Conservation (phyloP, 2,888 invertebrate genomes). For the Dolichomitus sp. region DNA sequence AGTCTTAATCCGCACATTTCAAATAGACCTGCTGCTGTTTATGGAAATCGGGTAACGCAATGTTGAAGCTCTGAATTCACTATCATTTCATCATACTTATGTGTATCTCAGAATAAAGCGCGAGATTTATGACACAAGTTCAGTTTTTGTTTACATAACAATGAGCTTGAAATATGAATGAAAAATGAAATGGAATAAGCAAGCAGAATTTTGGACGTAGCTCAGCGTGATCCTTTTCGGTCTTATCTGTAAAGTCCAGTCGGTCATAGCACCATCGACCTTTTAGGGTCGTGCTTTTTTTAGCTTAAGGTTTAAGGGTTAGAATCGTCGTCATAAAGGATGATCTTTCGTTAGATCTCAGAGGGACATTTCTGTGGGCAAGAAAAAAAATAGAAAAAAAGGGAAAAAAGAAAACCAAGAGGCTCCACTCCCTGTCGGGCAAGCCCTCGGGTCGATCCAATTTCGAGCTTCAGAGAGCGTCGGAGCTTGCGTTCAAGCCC, state of each 20-base stretch:
- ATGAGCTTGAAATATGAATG: not conserved
- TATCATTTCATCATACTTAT: slow-evolving; percentile 7
- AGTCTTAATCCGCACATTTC: not conserved
- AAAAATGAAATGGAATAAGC: slow-evolving; percentile 2
- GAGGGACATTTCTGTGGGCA: slow-evolving; percentile 11
- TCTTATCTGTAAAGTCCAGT: not conserved
- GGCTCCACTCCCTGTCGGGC: slow-evolving; percentile 28
- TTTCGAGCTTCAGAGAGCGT: slow-evolving; percentile 64
- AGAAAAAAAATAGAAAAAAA: slow-evolving; percentile 14
- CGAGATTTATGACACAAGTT: slow-evolving; percentile 6
- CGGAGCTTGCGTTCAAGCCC: slow-evolving; percentile 32
- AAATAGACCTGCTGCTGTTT: not conserved
- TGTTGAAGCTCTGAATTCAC: not conserved
- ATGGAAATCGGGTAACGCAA: not conserved
- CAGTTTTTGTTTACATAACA: slow-evolving; percentile 12
- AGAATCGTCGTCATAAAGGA: slow-evolving; percentile 74
- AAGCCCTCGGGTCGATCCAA: slow-evolving; percentile 65
- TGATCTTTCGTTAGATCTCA: slow-evolving; percentile 70
- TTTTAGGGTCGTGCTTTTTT: slow-evolving; percentile 20
- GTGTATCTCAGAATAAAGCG: not conserved
- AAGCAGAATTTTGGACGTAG: not conserved
- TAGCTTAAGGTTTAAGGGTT: slow-evolving; percentile 58
- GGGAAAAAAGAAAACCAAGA: slow-evolving; percentile 4
- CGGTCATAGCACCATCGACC: not conserved
- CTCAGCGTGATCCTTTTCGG: not conserved